Base-by-base conservation (phyloP, 64 coral and sea anemone species). In the Pocillopora verrucosa region DNA sequence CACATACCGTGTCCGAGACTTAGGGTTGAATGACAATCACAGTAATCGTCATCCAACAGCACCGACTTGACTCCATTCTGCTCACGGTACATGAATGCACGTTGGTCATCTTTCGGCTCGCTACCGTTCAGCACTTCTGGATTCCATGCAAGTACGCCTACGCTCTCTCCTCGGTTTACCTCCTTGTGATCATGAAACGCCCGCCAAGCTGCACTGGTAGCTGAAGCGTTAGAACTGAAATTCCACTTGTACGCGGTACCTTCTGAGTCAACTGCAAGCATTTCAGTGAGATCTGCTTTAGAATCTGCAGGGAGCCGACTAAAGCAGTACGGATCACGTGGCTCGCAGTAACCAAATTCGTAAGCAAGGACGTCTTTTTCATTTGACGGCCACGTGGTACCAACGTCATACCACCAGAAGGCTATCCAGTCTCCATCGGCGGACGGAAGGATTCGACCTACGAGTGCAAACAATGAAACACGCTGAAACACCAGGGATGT, bases 1-100 rank as follows among this genome's bases (percentile, higher is more conserved):
- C 89, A 91, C 89, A 91, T 84, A 2, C 79, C 89, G 17, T 91
- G 89, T 0, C 89, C 80, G 73, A 91, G 83, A 36, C 79, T 91
- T 36, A 91, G 72, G 20, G 89, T 86, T 10, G 89, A 73, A 22
- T 65, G 36, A 34, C 73, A 34, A 38, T 75, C 26, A 75, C 35
- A 37, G 30, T 14, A 1, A 75, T 75, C 73, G 15, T 75, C 30
- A 36, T 75, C 73, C 73, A 37, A 14, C 35, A 75, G 3, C 34
- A 75, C 35, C 30, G 35, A 75, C 30, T 36, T 75, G 35, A 75
- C 73, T 1, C 73, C 26, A 13, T 69, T 9, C 24, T 69, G 17
- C 65, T n/a, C 65, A 24, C 65, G 65, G 65, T 69, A 69, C 65
- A 69, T 69, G 65, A 69, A 69, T 22, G 65, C 20, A 69, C 24